Evolutionary conservation across 2,113 vertebrate genomes (phyloP).

Genomic region (Catharus minimus): DNA sequence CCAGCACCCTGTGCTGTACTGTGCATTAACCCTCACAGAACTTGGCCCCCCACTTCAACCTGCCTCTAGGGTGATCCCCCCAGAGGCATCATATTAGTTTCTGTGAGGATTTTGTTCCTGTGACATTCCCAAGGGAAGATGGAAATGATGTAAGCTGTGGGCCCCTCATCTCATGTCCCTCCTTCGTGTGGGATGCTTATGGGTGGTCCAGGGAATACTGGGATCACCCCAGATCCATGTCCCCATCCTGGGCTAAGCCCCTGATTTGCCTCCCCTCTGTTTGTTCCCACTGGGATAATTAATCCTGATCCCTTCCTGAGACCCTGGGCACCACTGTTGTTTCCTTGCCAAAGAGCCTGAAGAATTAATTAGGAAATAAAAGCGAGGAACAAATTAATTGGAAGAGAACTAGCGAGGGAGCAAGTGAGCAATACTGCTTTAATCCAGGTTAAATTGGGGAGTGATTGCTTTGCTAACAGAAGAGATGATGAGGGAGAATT

Average conservation of each 20-base stretch:
- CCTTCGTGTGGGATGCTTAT: neutral
- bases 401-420: neutral
- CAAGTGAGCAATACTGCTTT: neutral
- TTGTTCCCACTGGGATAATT: neutral
- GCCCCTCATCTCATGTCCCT: neutral
- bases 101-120: neutral
- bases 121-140: neutral
- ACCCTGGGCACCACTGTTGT: neutral
- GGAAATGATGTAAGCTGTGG: neutral
- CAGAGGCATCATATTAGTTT: neutral
- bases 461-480: neutral
- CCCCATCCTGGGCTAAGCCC: neutral
- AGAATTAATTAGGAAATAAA: constrained; percentile 40
- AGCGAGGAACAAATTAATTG: constrained; percentile 9
- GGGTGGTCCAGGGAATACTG: neutral
- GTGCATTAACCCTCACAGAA: neutral
- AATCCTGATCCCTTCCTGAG: neutral
- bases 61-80: neutral
- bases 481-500: neutral
- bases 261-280: neutral
- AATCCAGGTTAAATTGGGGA: constrained; percentile 14
- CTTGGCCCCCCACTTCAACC: neutral
- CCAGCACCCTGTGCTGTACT: neutral
- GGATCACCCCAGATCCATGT: neutral
- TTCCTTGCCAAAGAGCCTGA: constrained; percentile 2